These are phyloP conservation scores for Cataglyphis albicans DNA, from an alignment of 2,888 invertebrate species.

Conservation along the genomic window DNA sequence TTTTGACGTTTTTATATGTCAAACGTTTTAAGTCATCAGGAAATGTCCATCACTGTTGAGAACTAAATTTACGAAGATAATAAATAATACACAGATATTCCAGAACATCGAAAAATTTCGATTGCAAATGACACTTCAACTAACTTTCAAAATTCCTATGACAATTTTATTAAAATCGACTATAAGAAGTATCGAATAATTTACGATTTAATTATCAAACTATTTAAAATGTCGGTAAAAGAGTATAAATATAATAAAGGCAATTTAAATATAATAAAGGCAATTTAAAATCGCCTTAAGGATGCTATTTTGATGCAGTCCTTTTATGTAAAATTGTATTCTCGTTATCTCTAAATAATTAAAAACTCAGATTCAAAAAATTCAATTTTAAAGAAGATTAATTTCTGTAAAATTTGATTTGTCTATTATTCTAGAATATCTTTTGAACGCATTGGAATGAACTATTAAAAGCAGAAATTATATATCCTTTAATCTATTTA, in stretches of 20 bases:
- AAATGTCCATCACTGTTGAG: neutral
- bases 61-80: neutral
- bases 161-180: slow-evolving; percentile 26
- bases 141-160: slow-evolving; percentile 14
- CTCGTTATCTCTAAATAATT: slow-evolving; percentile 7
- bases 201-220: slow-evolving; percentile 41
- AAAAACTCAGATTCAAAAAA: neutral
- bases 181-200: slow-evolving; percentile 3
- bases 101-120: neutral
- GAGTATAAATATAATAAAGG: slow-evolving; percentile 1
- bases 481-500: neutral
- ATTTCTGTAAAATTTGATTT: neutral
- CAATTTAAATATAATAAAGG: slow-evolving; percentile 14
- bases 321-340: slow-evolving; percentile 17
- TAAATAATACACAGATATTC: neutral
- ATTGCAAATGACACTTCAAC: slow-evolving; percentile 11
- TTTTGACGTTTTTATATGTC: neutral
- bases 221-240: slow-evolving; percentile 24
- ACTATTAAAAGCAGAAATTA: neutral
- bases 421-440: neutral
- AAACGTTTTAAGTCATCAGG: neutral
- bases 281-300: neutral
- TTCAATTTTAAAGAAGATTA: neutral
- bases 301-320: slow-evolving; percentile 31
- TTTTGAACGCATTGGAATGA: neutral